Evolutionary conservation across 37 sponge, comb jelly and placozoan species (phyloP).

Genomic region (Eunapius fragilis): DNA sequence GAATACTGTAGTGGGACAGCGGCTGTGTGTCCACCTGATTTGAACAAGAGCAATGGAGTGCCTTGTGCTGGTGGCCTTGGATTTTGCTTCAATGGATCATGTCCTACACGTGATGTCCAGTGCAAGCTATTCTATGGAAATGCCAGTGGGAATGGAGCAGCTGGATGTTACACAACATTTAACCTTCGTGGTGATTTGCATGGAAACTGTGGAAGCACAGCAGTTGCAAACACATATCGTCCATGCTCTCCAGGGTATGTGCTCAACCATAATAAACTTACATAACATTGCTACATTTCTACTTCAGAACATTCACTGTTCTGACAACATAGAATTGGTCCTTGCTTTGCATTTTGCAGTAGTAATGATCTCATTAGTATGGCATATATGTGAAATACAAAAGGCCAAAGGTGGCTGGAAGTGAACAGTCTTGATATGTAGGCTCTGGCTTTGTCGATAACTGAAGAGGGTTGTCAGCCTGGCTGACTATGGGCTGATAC

Average conservation of each 20-base stretch:
- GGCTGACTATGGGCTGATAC: no score
- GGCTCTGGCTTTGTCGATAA: no score
- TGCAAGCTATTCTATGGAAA: neutral
- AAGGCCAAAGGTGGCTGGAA: no score
- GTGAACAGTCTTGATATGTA: no score
- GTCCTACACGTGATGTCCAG: neutral
- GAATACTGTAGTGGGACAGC: slow-evolving; percentile 42
- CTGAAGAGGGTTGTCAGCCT: no score
- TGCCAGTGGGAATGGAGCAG: neutral
- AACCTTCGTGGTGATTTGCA: neutral
- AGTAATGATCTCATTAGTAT: no score
- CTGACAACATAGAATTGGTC: no score
- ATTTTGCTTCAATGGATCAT: neutral
- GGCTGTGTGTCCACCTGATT: neutral
- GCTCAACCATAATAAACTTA: no score
- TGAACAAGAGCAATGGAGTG: neutral
- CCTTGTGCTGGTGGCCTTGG: neutral
- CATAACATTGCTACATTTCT: no score
- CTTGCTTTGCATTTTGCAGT: no score
- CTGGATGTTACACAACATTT: neutral
- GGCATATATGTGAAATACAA: no score
- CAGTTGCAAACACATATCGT: neutral
- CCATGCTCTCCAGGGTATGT: neutral
- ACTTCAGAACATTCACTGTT: no score
- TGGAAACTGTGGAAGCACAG: slow-evolving; percentile 19